Evolutionary conservation across 2,113 vertebrate species (phyloP).

Genomic region (Pleuronectes platessa): DNA sequence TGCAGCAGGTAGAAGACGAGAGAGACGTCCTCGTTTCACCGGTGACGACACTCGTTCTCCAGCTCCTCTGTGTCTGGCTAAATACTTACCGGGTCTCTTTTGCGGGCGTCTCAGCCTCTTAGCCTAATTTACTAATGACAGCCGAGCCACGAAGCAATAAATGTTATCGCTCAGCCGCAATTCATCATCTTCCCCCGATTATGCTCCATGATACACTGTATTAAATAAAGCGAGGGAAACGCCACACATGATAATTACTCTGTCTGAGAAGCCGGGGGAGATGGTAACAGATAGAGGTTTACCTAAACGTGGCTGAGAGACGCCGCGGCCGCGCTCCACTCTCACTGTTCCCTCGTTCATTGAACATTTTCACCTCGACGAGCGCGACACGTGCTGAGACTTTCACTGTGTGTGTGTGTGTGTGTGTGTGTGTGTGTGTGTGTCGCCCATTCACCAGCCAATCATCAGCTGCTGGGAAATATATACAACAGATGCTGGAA

Average conservation of each 20-base stretch:
- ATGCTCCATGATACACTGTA: constrained; percentile 64
- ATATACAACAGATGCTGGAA: constrained; percentile 20
- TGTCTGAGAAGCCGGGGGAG: constrained; percentile 23
- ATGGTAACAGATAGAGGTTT: constrained; percentile 41
- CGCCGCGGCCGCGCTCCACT: neutral
- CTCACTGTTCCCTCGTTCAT: neutral
- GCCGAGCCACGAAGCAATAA: constrained; percentile 78
- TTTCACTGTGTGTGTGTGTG: neutral
- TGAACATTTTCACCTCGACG: constrained; percentile 16
- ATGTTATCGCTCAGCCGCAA: constrained; percentile 73
- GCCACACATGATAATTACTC: constrained; percentile 45
- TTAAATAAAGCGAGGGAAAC: constrained; percentile 53
- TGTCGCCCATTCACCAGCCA: constrained; percentile 14
- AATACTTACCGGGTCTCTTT: constrained; percentile 57
- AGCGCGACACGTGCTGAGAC: constrained; percentile 1
- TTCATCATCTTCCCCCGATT: constrained; percentile 74
- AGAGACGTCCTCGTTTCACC: constrained; percentile 65
- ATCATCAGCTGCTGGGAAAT: constrained; percentile 15
- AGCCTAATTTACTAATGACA: constrained; percentile 83
- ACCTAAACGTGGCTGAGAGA: constrained; percentile 35
- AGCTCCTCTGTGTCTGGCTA: constrained; percentile 55
- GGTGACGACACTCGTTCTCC: constrained; percentile 67
- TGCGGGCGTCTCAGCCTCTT: constrained; percentile 63
- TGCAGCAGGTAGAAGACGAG: constrained; percentile 48
- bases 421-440: neutral